Evolutionary conservation across 1,140 invertebrate genomes (phyloP), one percentile per base, ranked within the genome.

Genomic region (Thalassaphorura encarpata): DNA sequence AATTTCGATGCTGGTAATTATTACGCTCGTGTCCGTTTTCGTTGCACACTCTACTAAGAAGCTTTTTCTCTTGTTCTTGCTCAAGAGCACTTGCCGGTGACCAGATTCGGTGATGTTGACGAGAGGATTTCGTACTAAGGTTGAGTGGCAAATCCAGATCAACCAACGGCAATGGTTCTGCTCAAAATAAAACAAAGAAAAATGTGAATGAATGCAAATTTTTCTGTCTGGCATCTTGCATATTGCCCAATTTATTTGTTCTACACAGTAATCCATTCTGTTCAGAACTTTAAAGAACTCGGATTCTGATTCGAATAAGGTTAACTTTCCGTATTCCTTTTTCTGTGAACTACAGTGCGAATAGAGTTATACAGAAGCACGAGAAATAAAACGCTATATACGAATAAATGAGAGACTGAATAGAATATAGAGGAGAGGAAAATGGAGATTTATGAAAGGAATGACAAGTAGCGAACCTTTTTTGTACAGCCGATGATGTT

Each of bases 51-150:
- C 33, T 52, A 52, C 29, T 28, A 16, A 54, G 54, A 24, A 56
- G 53, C 31, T 56, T 42, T 4, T 52, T 61, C 36, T 62, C 49
- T 48, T 65, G 45, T 47, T 65, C 60, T 19, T 52, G 55, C 40
- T 64, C 63, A 3, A 62, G 57, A 28, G 57, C 63, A 46, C 57
- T 62, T n/a, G 63, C 63, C 18, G 63, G 63, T 49, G 63, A 65
- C 63, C 63, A 65, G 54, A 65, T 65, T 55, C 33, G 40, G 24
- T 60, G 58, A 21, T 23, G 48, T 24, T 16, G 57, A 5, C 21
- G 45, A 23, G 50, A 31, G 21, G 63, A 59, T 49, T 65, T 65
- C 11, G 57, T 62, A 42, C 63, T 57, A 15, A 65, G 46, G 31
- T 65, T 65, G 13, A 65, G 46, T 4, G 63, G 63, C 48, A 63